These are phyloP conservation scores for Mesocricetus auratus DNA, from an alignment of 2,113 vertebrate genomes.

Conservation along the genomic window DNA sequence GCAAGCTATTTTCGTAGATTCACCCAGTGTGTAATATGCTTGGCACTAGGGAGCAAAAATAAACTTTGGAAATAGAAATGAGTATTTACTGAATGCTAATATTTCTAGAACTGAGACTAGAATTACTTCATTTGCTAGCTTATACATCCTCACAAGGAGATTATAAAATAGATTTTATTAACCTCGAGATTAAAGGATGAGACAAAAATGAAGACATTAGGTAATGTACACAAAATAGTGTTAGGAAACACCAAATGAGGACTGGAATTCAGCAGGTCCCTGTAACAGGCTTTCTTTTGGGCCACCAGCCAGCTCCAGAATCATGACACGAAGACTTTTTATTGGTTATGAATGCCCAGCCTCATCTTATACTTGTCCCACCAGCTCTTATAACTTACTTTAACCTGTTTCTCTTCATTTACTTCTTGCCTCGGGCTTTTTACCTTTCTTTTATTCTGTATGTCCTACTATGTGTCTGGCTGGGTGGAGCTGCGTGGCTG, in stretches of 20 bases:
- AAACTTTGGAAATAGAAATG: slow-evolving; percentile 26
- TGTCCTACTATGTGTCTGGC: not conserved
- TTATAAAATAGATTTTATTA: slow-evolving; percentile 31
- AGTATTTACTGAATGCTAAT: slow-evolving; percentile 2
- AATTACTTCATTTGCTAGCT: slow-evolving; percentile 27
- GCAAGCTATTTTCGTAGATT: slow-evolving; percentile 17
- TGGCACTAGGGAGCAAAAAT: not conserved
- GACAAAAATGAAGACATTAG: slow-evolving; percentile 34
- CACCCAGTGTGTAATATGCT: not conserved
- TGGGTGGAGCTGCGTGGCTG: not conserved
- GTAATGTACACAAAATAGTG: not conserved
- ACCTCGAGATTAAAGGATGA: not conserved
- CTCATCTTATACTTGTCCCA: not conserved
- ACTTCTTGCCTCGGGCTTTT: not conserved
- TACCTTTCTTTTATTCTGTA: not conserved
- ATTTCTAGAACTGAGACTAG: not conserved
- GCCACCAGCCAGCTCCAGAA: not conserved
- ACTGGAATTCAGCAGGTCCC: not conserved
- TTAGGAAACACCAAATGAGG: not conserved
- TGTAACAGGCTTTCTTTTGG: not conserved
- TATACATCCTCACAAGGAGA: not conserved
- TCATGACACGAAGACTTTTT: not conserved
- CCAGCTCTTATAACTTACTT: not conserved
- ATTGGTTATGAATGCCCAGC: not conserved
- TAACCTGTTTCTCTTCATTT: not conserved